Evolutionary conservation across 2,888 invertebrate species (phyloP).

Genomic region (Drosophila greeni): DNA sequence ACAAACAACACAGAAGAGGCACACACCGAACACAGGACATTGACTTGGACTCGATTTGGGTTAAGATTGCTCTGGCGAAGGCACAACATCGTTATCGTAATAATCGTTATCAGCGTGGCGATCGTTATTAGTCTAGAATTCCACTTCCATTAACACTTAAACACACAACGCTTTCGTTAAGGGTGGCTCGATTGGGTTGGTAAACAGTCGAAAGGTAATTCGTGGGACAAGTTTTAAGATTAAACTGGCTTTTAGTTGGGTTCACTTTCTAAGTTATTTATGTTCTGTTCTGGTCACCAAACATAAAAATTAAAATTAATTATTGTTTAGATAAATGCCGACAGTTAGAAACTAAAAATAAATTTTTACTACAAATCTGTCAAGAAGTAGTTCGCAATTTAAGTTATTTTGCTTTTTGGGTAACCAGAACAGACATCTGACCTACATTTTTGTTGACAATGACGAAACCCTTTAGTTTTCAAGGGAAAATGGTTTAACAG

Average conservation of each 20-base stretch:
- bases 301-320: conserved; percentile 8
- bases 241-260: background rate
- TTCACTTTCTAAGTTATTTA: background rate
- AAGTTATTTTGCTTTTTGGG: background rate
- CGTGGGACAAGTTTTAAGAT: conserved; percentile 1
- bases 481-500: conserved; percentile 21
- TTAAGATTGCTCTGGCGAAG: conserved; percentile 45
- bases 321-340: conserved; percentile 23
- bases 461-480: background rate
- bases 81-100: conserved; percentile 43
- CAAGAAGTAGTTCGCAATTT: conserved; percentile 11
- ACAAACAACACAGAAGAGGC: conserved; percentile 35
- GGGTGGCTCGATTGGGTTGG: conserved; percentile 17
- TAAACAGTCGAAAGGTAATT: conserved; percentile 7
- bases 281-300: background rate
- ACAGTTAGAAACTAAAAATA: conserved; percentile 7
- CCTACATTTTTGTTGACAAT: conserved; percentile 1
- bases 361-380: conserved; percentile 2
- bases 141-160: conserved; percentile 56
- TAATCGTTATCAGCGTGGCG: conserved; percentile 34
- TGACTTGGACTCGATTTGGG: conserved; percentile 39
- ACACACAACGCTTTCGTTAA: conserved; percentile 36
- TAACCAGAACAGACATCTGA: background rate
- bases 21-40: conserved; percentile 35
- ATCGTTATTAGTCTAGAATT: conserved; percentile 44